Conservation (phyloP, 2,797 vertebrate genomes). For the Protonibea diacanthus region DNA sequence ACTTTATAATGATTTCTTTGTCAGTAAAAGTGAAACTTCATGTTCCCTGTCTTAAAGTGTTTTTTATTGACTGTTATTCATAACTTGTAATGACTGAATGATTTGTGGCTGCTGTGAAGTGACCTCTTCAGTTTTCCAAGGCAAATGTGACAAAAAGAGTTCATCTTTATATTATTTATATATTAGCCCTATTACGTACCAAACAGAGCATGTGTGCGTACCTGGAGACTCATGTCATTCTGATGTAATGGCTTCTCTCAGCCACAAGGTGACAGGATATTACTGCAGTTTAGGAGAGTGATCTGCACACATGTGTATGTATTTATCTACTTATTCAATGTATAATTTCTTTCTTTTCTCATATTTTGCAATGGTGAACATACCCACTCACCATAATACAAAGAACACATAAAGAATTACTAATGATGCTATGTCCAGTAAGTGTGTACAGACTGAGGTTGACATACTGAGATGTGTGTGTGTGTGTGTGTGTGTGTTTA, state of each 20-base stretch:
- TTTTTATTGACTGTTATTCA: too few species aligned
- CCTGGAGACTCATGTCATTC: background rate
- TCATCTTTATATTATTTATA: background rate
- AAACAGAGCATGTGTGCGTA: background rate
- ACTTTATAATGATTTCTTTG: background rate
- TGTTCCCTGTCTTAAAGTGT: background rate
- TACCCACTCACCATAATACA: background rate
- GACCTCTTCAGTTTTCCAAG: constrained; percentile 1
- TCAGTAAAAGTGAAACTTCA: background rate
- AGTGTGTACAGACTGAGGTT: background rate
- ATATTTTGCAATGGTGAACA: background rate
- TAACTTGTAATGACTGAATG: too few species aligned
- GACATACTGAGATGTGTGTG: background rate
- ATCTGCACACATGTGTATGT: background rate
- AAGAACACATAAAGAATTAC: background rate
- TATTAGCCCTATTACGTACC: background rate
- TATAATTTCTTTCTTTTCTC: background rate
- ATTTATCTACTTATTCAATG: background rate
- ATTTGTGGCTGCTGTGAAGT: background rate
- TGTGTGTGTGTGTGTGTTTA: background rate
- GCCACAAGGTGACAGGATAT: constrained; percentile 44
- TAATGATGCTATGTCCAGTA: background rate
- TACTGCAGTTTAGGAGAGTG: background rate
- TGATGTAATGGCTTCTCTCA: constrained; percentile 14
- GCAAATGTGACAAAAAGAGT: background rate